Evolutionary conservation across 2,113 vertebrate genomes (phyloP), one percentile per base, ranked within the genome.

Genomic region (Lagopus leucura): DNA sequence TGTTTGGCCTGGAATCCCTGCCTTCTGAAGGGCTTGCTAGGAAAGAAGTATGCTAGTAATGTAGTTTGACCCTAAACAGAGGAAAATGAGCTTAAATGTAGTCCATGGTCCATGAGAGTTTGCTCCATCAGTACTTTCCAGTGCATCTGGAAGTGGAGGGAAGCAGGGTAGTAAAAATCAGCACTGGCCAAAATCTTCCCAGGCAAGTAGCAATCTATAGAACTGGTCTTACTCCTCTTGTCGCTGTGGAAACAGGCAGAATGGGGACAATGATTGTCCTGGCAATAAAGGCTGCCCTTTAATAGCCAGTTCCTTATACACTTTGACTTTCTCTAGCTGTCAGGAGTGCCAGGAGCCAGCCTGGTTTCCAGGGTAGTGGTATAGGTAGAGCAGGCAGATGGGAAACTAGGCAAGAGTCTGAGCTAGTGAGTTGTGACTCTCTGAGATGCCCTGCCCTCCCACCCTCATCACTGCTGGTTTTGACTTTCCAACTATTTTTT

Each of bases 281-380:
- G 71, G 15, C 32, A 58, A 11, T 38, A 45, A 64, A 27, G 16
- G 12, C 24, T 93, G 19, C 12, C 13, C 28, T 36, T 72, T 13
- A 52, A 10, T 1, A 70, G 36, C 36, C 43, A 47, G 9, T 65
- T 17, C 43, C 22, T 61, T 1, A 1, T 40, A 20, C 1, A 8
- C 19, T 79, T 19, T 61, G 38, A 60, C 1, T 10, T 52, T 57
- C n/a, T 61, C 20, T 43, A 30, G 17, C 54, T 63, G 61, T 20
- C 13, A 42, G 60, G 9, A 82, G n/a, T 12, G 32, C 11, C 27
- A 66, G 45, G 8, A 76, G 20, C 30, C 43, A 88, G 19, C 5
- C 22, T 64, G n/a, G 20, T 65, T 92, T 90, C 24, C 15, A 50
- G 27, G 3, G 13, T 42, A 8, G 21, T 82, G 42, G 7, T 28